A percentile compares a stretch with the other conserved stretches of the same genome.
Evolutionary conservation across 2,888 invertebrate genomes (phyloP).

Genomic region (Rhynchonema sp.): DNA sequence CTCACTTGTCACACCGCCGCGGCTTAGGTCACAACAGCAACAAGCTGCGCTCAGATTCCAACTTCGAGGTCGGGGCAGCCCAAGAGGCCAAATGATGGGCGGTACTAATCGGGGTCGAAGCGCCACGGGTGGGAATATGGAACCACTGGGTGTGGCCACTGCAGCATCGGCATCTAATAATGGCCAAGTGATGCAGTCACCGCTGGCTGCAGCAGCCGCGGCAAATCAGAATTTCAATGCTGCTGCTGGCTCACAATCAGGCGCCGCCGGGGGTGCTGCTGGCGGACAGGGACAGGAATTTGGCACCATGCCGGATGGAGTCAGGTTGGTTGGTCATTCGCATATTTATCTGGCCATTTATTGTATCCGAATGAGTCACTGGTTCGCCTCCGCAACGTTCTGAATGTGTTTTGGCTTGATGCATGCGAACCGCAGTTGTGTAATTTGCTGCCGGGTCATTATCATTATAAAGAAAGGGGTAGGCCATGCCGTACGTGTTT

Average conservation of each 20-base stretch:
- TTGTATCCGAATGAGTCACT: too few species aligned
- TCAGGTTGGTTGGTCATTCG: too few species aligned
- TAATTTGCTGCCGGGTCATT: too few species aligned
- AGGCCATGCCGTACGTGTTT: background rate
- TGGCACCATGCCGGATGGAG: background rate
- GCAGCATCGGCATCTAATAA: too few species aligned
- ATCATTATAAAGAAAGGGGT: too few species aligned
- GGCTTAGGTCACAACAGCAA: too few species aligned
- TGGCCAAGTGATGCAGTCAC: too few species aligned
- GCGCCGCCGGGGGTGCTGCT: background rate
- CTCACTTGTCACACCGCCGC: background rate
- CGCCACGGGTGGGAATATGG: background rate
- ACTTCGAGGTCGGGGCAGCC: background rate
- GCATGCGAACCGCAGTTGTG: background rate
- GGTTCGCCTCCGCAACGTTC: too few species aligned
- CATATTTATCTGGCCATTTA: too few species aligned
- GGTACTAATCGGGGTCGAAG: background rate
- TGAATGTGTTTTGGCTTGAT: background rate
- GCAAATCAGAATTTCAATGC: background rate
- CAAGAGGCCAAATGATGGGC: background rate
- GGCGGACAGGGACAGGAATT: background rate
- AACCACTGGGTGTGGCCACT: too few species aligned
- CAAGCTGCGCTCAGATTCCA: background rate
- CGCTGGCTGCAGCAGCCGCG: background rate
- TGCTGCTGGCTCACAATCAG: too few species aligned